Evolutionary conservation across 2,888 invertebrate genomes (phyloP).

Genomic region (Pammene aurita): DNA sequence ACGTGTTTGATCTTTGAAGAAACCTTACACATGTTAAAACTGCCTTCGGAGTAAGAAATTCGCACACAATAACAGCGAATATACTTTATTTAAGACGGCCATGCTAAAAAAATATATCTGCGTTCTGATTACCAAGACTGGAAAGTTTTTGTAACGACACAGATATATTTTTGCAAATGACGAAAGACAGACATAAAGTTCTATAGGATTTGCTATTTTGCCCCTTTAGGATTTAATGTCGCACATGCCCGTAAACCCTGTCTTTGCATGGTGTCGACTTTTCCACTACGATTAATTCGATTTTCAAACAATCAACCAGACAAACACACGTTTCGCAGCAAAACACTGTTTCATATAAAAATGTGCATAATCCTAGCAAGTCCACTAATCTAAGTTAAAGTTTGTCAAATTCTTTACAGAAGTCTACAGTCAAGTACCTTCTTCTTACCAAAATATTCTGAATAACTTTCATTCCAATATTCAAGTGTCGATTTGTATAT

Average conservation of each 20-base stretch:
- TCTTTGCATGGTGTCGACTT: conserved; percentile 13
- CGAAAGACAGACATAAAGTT: background rate
- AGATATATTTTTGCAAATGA: background rate
- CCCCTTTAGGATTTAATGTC: background rate
- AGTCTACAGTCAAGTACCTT: conserved; percentile 4
- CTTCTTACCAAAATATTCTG: conserved; percentile 24
- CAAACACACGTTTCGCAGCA: conserved; percentile 15
- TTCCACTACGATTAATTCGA: conserved; percentile 13
- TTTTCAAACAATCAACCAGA: conserved; percentile 11
- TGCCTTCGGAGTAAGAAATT: background rate
- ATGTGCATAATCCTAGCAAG: conserved; percentile 28
- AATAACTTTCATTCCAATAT: conserved; percentile 16
- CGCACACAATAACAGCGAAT: background rate
- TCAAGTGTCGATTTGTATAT: conserved; percentile 11
- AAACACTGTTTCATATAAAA: conserved; percentile 26
- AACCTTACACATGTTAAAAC: background rate
- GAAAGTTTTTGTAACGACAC: background rate
- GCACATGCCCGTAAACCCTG: conserved; percentile 17
- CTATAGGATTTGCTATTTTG: background rate
- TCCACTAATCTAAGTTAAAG: conserved; percentile 28
- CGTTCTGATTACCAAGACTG: background rate
- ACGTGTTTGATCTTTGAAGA: conserved; percentile 7
- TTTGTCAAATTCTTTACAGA: conserved; percentile 21
- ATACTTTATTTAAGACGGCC: background rate
- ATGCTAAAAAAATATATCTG: background rate